phyloP scores from a whole-genome alignment of 1,140 invertebrate species.

The Dolichoris vasculosae region DNA sequence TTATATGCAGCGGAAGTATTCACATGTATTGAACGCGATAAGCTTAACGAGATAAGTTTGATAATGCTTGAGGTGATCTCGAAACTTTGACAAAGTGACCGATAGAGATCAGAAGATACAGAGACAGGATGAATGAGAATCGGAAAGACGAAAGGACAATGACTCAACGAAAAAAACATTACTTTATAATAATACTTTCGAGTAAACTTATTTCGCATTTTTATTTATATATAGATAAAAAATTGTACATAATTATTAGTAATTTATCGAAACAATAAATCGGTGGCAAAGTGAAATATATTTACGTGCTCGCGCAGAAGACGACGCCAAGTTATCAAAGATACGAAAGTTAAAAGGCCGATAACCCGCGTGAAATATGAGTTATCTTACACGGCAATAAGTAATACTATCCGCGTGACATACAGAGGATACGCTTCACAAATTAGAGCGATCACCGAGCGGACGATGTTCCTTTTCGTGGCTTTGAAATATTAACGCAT shows the following conservation, averaged over 20 bases:
- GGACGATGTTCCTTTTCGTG: neutral
- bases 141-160: neutral
- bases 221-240: neutral
- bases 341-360: neutral
- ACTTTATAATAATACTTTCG: too few species aligned
- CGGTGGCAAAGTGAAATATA: neutral
- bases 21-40: conserved; percentile 4
- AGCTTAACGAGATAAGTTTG: conserved; percentile 22
- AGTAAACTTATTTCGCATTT: too few species aligned
- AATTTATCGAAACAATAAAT: neutral
- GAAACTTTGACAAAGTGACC: conserved; percentile 14
- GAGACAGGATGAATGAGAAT: neutral
- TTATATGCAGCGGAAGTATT: neutral
- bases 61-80: conserved; percentile 10
- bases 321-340: neutral
- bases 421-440: neutral
- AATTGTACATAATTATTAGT: neutral
- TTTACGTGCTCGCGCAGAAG: neutral
- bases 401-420: neutral
- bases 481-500: neutral
- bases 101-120: neutral
- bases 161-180: too few species aligned
- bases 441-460: neutral
- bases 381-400: neutral
- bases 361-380: neutral